Evolutionary conservation across 2,888 invertebrate genomes (phyloP).

Genomic region (Orgyia antiqua): DNA sequence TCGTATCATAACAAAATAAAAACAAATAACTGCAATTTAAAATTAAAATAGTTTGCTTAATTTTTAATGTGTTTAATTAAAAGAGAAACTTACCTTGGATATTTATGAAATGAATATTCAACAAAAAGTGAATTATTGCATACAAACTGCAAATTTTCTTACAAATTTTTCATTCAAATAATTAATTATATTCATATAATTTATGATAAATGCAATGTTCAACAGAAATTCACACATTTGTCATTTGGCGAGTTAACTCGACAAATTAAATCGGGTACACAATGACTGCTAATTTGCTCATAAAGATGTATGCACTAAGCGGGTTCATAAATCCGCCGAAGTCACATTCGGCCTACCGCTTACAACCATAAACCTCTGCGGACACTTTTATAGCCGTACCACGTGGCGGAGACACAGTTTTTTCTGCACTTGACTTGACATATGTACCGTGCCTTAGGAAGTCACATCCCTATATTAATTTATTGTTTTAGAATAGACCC

Average conservation of each 20-base stretch:
- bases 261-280: conserved; percentile 69
- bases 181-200: conserved; percentile 31
- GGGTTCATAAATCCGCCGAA: conserved; percentile 68
- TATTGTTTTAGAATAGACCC: conserved; percentile 69
- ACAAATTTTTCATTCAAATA: conserved; percentile 15
- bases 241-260: conserved; percentile 52
- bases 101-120: not conserved
- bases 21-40: too few relatives aligned
- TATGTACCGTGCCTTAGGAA: conserved; percentile 60
- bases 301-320: conserved; percentile 71
- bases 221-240: conserved; percentile 63
- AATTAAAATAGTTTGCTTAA: too few relatives aligned
- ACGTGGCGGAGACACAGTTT: conserved; percentile 67
- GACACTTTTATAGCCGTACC: conserved; percentile 76
- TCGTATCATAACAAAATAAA: too few relatives aligned
- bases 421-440: conserved; percentile 73
- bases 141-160: conserved; percentile 6
- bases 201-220: conserved; percentile 29
- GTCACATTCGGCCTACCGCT: conserved; percentile 75
- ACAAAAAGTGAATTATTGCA: conserved; percentile 1
- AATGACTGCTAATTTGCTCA: conserved; percentile 77
- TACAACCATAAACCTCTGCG: conserved; percentile 71
- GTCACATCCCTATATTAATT: conserved; percentile 57
- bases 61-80: too few relatives aligned
- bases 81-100: too few relatives aligned